phyloP scores from a whole-genome alignment of 2,797 vertebrate genomes.

The Acridotheres tristis region DNA sequence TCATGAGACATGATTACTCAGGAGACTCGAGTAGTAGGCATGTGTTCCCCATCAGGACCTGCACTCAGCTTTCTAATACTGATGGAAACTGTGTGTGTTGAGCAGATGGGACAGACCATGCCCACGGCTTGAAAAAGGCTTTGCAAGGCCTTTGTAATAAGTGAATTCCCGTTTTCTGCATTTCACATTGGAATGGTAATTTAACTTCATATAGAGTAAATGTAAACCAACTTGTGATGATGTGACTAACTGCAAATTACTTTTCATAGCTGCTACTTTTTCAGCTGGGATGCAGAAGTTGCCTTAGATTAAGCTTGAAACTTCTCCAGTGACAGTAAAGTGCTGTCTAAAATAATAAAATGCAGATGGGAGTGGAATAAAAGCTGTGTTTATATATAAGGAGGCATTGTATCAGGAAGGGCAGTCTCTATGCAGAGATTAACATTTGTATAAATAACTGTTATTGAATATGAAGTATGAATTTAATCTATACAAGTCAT shows the following conservation, averaged over 20 bases:
- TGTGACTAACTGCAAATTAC: constrained; percentile 64
- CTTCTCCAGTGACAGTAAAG: constrained; percentile 20
- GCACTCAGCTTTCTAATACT: neutral
- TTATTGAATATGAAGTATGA: neutral
- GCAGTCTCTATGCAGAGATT: neutral
- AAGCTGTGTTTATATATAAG: neutral
- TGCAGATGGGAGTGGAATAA: neutral
- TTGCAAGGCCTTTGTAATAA: neutral
- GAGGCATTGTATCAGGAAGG: neutral
- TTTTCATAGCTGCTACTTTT: constrained; percentile 64
- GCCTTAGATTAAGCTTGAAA: constrained; percentile 47
- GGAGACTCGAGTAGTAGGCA: neutral
- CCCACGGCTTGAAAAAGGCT: neutral
- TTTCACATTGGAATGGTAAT: neutral
- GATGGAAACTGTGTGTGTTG: neutral
- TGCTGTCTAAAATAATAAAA: constrained; percentile 35
- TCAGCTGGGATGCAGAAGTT: constrained; percentile 51
- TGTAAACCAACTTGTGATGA: constrained; percentile 34
- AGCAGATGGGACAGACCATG: neutral
- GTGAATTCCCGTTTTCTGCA: neutral
- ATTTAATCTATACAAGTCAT: neutral
- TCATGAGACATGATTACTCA: neutral
- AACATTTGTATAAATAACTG: neutral
- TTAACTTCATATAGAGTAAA: constrained; percentile 8
- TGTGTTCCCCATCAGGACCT: neutral